Conservation (phyloP, 1,140 invertebrate species). For the Leptinotarsa lineolata region DNA sequence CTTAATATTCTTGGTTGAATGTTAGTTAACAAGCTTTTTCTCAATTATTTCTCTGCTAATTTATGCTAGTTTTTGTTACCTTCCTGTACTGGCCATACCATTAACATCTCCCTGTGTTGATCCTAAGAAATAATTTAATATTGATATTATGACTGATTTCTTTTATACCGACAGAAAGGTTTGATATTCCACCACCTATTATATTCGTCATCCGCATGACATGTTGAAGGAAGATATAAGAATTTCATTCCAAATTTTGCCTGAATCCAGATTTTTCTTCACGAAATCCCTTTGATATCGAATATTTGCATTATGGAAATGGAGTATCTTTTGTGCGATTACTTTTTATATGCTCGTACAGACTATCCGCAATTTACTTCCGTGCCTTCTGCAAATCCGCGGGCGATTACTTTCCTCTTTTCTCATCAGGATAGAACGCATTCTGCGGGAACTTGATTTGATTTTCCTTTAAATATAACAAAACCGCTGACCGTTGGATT, state of each 20-base stretch:
- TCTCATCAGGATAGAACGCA: slow-evolving; percentile 38
- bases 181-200: too few relatives aligned
- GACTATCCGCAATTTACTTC: slow-evolving; percentile 14
- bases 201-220: too few relatives aligned
- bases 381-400: background rate
- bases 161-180: too few relatives aligned
- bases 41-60: too few relatives aligned
- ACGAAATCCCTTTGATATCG: slow-evolving; percentile 6
- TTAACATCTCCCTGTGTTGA: too few relatives aligned
- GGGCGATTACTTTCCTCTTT: slow-evolving; percentile 15
- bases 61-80: too few relatives aligned
- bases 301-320: slow-evolving; percentile 20
- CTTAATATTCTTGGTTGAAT: too few relatives aligned
- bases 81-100: too few relatives aligned
- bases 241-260: background rate
- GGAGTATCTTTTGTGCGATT: slow-evolving; percentile 9
- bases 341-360: slow-evolving; percentile 10
- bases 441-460: slow-evolving; percentile 38
- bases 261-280: background rate
- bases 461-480: slow-evolving; percentile 44
- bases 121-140: too few relatives aligned
- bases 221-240: background rate
- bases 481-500: slow-evolving; percentile 43
- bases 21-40: too few relatives aligned
- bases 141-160: too few relatives aligned